Conservation (phyloP, 2,888 invertebrate genomes). For the Venustoraphidia nigricollis region DNA sequence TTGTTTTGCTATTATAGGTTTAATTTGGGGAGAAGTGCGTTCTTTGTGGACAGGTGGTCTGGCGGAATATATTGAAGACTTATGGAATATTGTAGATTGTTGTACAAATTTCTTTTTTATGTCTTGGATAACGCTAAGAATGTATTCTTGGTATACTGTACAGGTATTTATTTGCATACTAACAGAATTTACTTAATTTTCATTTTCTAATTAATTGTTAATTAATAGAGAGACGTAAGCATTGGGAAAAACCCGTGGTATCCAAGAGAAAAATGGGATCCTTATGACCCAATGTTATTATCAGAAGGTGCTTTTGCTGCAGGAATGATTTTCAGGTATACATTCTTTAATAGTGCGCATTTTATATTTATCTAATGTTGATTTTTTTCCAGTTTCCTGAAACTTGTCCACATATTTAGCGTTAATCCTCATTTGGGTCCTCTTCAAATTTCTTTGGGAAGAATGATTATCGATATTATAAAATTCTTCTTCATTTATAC, state of each 20-base stretch:
- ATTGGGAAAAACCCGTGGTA: slow-evolving; percentile 65
- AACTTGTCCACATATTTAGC: slow-evolving; percentile 92
- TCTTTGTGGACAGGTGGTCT: slow-evolving; percentile 83
- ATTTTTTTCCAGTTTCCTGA: slow-evolving; percentile 56
- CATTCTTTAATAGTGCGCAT: not conserved
- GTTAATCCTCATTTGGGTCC: slow-evolving; percentile 94
- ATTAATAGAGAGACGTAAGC: slow-evolving; percentile 45
- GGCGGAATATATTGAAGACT: slow-evolving; percentile 79
- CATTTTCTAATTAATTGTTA: not conserved
- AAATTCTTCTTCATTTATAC: slow-evolving; percentile 94
- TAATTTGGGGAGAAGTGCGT: slow-evolving; percentile 88
- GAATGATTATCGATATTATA: slow-evolving; percentile 88
- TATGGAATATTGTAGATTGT: slow-evolving; percentile 98
- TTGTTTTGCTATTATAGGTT: slow-evolving; percentile 41
- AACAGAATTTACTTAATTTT: no score
- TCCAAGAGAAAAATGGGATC: slow-evolving; percentile 82
- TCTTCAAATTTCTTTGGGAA: slow-evolving; percentile 79
- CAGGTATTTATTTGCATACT: slow-evolving; percentile 41
- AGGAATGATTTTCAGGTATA: slow-evolving; percentile 79
- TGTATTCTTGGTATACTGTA: slow-evolving; percentile 76
- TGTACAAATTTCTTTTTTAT: slow-evolving; percentile 93
- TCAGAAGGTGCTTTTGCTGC: slow-evolving; percentile 92
- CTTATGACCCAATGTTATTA: slow-evolving; percentile 88
- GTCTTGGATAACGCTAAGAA: slow-evolving; percentile 76
- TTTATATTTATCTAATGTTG: not conserved